These are phyloP conservation scores for Synanthedon andrenaeformis DNA, from an alignment of 2,888 invertebrate genomes.

Conservation along the genomic window DNA sequence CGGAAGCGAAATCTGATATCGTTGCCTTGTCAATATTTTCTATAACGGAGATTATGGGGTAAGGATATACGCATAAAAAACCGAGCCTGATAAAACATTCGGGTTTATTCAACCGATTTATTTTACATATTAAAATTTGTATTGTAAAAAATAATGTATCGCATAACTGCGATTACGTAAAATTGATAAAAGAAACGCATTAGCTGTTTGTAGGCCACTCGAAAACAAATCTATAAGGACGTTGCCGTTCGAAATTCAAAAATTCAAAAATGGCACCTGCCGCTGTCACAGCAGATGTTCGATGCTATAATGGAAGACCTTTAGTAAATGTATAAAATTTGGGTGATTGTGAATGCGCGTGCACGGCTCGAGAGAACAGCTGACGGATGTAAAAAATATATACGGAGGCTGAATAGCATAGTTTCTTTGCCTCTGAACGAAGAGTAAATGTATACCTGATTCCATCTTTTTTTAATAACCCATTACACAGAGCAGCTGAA, in stretches of 20 bases:
- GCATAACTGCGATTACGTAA: no score
- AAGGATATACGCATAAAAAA: slow-evolving; percentile 17
- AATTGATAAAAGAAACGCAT: no score
- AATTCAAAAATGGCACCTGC: slow-evolving; percentile 51
- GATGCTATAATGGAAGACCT: slow-evolving; percentile 28
- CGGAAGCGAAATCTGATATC: slow-evolving; percentile 37
- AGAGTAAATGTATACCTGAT: slow-evolving; percentile 39
- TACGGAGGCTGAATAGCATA: background rate
- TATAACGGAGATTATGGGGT: slow-evolving; percentile 10
- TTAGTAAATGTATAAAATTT: slow-evolving; percentile 33
- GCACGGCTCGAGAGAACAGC: slow-evolving; percentile 41
- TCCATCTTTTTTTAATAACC: background rate
- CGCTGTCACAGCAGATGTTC: slow-evolving; percentile 40
- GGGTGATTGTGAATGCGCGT: slow-evolving; percentile 42
- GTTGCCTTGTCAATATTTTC: slow-evolving; percentile 11
- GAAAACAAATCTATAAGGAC: slow-evolving; percentile 3
- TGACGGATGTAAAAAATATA: slow-evolving; percentile 22
- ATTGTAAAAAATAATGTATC: no score
- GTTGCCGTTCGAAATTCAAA: slow-evolving; percentile 23
- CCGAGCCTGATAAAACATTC: background rate
- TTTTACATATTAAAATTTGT: no score
- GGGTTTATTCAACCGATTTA: no score
- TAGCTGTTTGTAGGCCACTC: no score
- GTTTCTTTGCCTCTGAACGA: slow-evolving; percentile 9
- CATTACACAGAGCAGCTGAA: no score